Base-by-base conservation (phyloP, 2,113 vertebrate species). In the Physeter macrocephalus region DNA sequence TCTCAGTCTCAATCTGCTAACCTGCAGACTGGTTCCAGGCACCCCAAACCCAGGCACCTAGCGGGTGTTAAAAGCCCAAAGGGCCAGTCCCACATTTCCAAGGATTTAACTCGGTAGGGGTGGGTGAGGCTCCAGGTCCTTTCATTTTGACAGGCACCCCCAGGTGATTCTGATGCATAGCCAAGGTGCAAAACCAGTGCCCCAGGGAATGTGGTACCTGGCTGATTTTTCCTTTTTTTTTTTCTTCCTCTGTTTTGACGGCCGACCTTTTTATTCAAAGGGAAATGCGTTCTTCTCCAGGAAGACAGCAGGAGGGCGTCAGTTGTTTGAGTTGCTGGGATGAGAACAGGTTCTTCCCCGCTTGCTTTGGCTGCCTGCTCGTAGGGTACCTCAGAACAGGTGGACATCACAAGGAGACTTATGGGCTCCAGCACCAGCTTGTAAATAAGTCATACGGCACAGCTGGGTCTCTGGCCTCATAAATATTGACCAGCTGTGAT, bases 401-500 rank as follows among this genome's bases (percentile, higher is more conserved):
- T 95, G 90, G 88, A 25, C 90, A 86, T 93, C 94, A 59, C 25
- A 29, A 84, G 95, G 61, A 90, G 86, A n/a, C 61, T 71, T 39
- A 74, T 27, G 23, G 88, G 85, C 66, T 95, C 85, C 88, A 85
- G 72, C 82, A 93, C 49, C 21, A 14, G 81, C 84, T 93, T 82
- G 84, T 94, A 97, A 97, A 96, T 96, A 96, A 96, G 91, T 91
- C 88, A 89, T 72, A 62, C 0, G 1, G 90, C 84, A 62, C 95
- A 97, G 88, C 91, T 93, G 92, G 86, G 80, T 52, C 90, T 93
- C 94, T 46, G 43, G 88, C 66, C 94, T 93, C 95, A 67, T 97
- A 94, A 98, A 90, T 96, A 94, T 94, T 97, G 96, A 96, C 95
- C 88, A 93, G 90, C 84, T 95, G 74, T 91, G 96, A 96, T 97